Evolutionary conservation across 1,140 invertebrate species (phyloP), one percentile per base, ranked within the genome.

Genomic region (Eubasilissa regina): DNA sequence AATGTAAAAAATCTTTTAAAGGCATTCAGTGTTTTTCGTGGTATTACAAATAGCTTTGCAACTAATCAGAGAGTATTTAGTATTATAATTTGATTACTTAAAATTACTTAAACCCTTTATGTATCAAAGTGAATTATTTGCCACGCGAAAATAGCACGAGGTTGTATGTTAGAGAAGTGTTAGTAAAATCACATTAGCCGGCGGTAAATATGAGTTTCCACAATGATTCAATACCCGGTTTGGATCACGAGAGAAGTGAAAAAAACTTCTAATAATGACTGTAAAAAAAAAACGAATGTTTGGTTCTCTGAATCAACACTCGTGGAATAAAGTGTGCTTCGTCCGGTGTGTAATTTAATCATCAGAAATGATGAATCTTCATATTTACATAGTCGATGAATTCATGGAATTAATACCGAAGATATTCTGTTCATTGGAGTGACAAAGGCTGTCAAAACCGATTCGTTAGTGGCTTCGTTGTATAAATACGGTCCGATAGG

Each of bases 341-440:
- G 17, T 62, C 11, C 66, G 4, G 66, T 64, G 35, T 73, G 75
- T 81, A 81, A 77, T 81, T 81, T 75, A 81, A 81, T 81, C 53
- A 81, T 81, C 80, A 81, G 80, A 78, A 81, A 75, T 48, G 80
- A 81, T 81, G 80, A 81, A 66, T 81, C 76, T 76, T 60, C 68
- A 80, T 55, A 81, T 80, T 80, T 80, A 68, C 74, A 47, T 58
- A 25, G 56, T 4, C 25, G 75, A 70, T 44, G 25, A 51, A 19
- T 75, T 60, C 53, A 48, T 19, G 51, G 73, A 60, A 75, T 56
- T 12, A 62, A 45, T 15, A 19, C 68, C 51, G 51, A 55, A n/a
- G 17, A 11, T 15, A 47, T 25, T 76, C 75, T 45, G 56, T 51
- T 51, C 53, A 60, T 47, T 76, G 19, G 48, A 62, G 62, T 58